These are phyloP conservation scores for Diabrotica undecimpunctata DNA, from an alignment of 1,140 invertebrate genomes.

Conservation along the genomic window DNA sequence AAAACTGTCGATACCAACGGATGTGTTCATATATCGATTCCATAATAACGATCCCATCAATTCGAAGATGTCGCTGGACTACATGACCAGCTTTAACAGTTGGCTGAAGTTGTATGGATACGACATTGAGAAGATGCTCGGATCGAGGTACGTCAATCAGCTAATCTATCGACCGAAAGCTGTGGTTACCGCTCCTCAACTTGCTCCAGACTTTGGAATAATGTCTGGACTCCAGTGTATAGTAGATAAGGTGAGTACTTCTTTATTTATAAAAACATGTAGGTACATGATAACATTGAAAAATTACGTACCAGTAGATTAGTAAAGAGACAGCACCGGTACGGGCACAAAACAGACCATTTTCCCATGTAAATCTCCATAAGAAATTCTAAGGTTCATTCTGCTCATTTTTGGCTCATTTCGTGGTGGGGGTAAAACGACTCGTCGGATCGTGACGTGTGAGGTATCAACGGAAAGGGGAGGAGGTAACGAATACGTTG, in stretches of 20 bases:
- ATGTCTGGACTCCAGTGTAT: conserved; percentile 86
- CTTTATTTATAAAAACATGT: background rate
- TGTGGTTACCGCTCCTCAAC: conserved; percentile 68
- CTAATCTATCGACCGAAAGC: conserved; percentile 75
- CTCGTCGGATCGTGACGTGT: no score
- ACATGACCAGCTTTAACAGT: conserved; percentile 78
- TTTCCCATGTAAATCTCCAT: no score
- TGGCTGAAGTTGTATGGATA: conserved; percentile 89
- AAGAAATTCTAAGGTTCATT: no score
- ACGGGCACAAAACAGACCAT: no score
- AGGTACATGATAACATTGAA: no score
- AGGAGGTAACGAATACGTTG: no score
- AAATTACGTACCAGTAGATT: no score
- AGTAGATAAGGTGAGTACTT: conserved; percentile 63
- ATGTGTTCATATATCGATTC: conserved; percentile 88
- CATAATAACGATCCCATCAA: conserved; percentile 92
- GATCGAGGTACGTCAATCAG: conserved; percentile 70
- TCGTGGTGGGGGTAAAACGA: no score
- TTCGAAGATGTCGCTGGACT: conserved; percentile 66
- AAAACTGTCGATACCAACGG: conserved; percentile 74
- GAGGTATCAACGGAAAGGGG: no score
- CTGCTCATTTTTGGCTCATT: no score
- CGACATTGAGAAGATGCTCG: conserved; percentile 80
- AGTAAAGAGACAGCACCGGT: no score
- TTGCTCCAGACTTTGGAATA: conserved; percentile 80